phyloP scores from a whole-genome alignment of 2,888 invertebrate genomes.

The Cryptophagus acutangulus region DNA sequence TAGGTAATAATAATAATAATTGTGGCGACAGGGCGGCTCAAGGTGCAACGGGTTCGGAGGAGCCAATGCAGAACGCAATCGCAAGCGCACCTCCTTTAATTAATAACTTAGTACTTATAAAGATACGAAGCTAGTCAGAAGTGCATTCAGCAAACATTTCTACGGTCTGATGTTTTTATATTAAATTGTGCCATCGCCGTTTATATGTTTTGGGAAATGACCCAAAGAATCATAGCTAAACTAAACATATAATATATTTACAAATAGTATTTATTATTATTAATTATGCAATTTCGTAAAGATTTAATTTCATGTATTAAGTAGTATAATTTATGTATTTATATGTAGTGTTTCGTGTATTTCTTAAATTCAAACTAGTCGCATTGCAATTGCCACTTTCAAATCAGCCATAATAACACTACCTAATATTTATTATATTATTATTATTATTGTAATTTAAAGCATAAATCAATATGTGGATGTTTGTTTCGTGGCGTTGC shows the following conservation, averaged over 20 bases:
- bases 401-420: constrained; percentile 12
- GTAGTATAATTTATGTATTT: constrained; percentile 40
- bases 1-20: constrained; percentile 15
- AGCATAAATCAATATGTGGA: too few species aligned
- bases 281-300: constrained; percentile 22
- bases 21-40: constrained; percentile 17
- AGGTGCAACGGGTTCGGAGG: constrained; percentile 29
- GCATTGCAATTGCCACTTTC: constrained; percentile 35
- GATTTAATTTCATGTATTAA: constrained; percentile 25
- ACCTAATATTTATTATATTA: too few species aligned
- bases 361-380: constrained; percentile 41
- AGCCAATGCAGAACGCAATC: constrained; percentile 27
- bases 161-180: constrained; percentile 40
- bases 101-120: constrained; percentile 44
- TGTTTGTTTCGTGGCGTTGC: constrained; percentile 36
- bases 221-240: constrained; percentile 37
- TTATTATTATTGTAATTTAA: too few species aligned
- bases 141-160: constrained; percentile 45
- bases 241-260: constrained; percentile 30
- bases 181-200: constrained; percentile 41
- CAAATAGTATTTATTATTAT: constrained; percentile 32
- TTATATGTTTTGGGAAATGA: constrained; percentile 32
- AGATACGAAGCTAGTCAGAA: constrained; percentile 50
- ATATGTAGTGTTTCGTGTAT: constrained; percentile 47
- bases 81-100: constrained; percentile 33